phyloP scores from a whole-genome alignment of 2,113 vertebrate species.

The Rhipidura dahli region DNA sequence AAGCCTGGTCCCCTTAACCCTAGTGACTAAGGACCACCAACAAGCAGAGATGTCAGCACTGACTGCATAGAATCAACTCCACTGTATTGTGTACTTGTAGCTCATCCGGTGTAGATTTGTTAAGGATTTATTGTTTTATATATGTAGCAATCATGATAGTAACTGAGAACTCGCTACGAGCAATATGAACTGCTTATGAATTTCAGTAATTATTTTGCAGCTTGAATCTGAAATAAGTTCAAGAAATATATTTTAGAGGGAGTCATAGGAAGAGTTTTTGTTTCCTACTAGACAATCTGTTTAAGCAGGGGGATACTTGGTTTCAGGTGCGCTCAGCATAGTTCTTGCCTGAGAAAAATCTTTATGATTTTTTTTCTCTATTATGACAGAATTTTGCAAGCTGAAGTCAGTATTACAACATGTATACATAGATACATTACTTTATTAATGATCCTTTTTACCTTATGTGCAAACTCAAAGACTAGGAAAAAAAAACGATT shows the following conservation, averaged over 20 bases:
- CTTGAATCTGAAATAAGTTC: not conserved
- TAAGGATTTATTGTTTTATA: not conserved
- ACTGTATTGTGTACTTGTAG: too few relatives aligned
- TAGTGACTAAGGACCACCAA: not conserved
- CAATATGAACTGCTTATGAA: not conserved
- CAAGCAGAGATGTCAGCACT: not conserved
- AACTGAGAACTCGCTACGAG: not conserved
- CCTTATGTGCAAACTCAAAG: not conserved
- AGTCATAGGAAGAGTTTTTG: not conserved
- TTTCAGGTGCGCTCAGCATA: not conserved
- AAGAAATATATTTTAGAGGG: not conserved
- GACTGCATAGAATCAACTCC: fast-evolving
- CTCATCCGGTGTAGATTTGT: not conserved
- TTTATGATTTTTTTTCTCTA: not conserved
- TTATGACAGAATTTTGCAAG: not conserved
- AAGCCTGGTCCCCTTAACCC: not conserved
- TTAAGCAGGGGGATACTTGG: not conserved
- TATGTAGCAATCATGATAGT: not conserved
- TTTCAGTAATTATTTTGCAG: not conserved
- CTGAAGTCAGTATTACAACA: not conserved
- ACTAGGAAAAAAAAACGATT: not conserved
- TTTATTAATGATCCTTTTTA: not conserved
- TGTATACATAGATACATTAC: not conserved
- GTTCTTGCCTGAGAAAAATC: not conserved
- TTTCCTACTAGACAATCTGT: not conserved